Evolutionary conservation across 2,888 invertebrate genomes (phyloP).

Genomic region (Rutpela maculata): DNA sequence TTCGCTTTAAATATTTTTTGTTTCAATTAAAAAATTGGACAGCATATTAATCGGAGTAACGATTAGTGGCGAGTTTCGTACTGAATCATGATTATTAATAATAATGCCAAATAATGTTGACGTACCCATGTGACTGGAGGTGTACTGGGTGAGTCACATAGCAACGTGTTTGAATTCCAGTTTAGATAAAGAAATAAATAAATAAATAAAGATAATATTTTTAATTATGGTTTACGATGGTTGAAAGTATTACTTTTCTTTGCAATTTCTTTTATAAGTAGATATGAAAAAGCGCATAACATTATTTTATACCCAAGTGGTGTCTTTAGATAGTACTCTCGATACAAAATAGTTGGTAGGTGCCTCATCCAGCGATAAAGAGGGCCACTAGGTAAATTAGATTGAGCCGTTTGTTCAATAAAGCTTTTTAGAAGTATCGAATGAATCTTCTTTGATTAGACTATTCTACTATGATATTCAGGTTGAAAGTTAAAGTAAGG

Average conservation of each 20-base stretch:
- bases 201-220: background rate
- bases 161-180: background rate
- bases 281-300: no score
- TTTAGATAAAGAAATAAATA: background rate
- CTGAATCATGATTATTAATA: constrained; percentile 20
- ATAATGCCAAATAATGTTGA: constrained; percentile 4
- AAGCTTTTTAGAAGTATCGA: no score
- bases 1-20: background rate
- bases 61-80: background rate
- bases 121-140: background rate
- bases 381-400: no score
- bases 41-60: background rate
- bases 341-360: no score
- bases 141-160: constrained; percentile 23
- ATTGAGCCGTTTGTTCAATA: no score
- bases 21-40: background rate
- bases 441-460: no score
- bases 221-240: background rate
- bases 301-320: no score
- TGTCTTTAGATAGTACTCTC: no score
- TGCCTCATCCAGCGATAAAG: no score
- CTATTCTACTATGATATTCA: no score
- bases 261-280: no score
- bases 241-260: background rate
- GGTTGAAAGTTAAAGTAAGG: no score